These are phyloP conservation scores for Orchesella flavescens DNA, from an alignment of 2,888 invertebrate species.

Conservation along the genomic window DNA sequence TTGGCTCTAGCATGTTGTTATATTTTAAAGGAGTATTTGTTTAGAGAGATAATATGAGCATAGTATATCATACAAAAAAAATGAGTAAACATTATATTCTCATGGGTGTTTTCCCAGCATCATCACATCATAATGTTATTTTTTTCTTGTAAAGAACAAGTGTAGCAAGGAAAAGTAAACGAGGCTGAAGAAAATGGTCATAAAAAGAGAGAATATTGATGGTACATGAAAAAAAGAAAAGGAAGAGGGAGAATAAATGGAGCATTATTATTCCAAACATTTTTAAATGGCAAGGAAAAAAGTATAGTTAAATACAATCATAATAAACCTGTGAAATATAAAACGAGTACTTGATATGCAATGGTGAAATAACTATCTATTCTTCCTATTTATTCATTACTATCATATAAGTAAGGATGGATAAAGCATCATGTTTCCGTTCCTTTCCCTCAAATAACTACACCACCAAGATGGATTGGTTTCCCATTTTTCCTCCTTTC, in stretches of 20 bases:
- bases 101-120: slow-evolving; percentile 46
- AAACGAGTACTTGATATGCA: not conserved
- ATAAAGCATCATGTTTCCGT: not conserved
- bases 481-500: slow-evolving; percentile 46
- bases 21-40: too few species aligned
- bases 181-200: slow-evolving; percentile 65
- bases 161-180: slow-evolving; percentile 53
- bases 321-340: slow-evolving; percentile 48
- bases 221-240: not conserved
- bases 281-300: slow-evolving; percentile 64
- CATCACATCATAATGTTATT: slow-evolving; percentile 40
- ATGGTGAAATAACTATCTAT: not conserved
- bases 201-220: slow-evolving; percentile 37
- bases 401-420: not conserved
- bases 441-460: not conserved
- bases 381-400: slow-evolving; percentile 3
- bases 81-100: slow-evolving; percentile 23
- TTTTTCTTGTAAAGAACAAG: slow-evolving; percentile 24
- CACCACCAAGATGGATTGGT: slow-evolving; percentile 59
- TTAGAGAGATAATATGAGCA: too few species aligned
- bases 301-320: slow-evolving; percentile 59
- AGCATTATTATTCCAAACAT: slow-evolving; percentile 53
- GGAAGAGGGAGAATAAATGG: slow-evolving; percentile 7
- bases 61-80: too few species aligned
- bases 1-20: too few species aligned